phyloP scores from a whole-genome alignment of 2,113 vertebrate species.

The Entomyzon cyanotis region DNA sequence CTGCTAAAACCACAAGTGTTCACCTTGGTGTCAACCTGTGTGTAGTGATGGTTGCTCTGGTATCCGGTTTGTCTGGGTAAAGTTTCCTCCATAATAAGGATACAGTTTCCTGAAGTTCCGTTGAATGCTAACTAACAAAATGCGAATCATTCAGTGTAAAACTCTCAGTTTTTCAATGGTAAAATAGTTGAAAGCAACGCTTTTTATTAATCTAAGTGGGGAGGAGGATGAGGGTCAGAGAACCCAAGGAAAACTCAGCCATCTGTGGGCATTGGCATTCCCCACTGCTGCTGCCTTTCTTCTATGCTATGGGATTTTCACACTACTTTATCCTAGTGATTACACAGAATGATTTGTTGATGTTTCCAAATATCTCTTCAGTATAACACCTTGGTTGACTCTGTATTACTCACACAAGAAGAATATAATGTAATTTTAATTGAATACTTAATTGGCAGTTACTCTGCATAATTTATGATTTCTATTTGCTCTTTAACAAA shows the following conservation, averaged over 20 bases:
- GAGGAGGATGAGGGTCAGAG: neutral
- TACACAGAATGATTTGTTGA: neutral
- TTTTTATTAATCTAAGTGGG: accelerated
- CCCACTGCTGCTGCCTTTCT: neutral
- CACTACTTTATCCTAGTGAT: neutral
- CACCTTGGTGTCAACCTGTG: neutral
- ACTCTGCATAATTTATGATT: neutral
- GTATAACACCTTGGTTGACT: neutral
- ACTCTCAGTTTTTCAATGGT: neutral
- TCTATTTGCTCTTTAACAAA: neutral
- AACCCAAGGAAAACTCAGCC: neutral
- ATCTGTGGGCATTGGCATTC: neutral
- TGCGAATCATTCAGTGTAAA: neutral
- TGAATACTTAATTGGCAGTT: neutral
- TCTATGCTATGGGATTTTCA: neutral
- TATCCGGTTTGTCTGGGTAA: neutral
- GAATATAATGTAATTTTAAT: neutral
- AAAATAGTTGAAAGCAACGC: neutral
- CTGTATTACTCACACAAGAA: neutral
- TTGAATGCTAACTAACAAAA: neutral
- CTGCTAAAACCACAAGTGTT: neutral
- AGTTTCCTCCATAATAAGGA: neutral
- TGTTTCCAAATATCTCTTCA: neutral
- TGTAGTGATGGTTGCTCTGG: neutral
- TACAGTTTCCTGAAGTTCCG: neutral